phyloP scores from a whole-genome alignment of 2,113 vertebrate genomes.

The Vulpes vulpes region DNA sequence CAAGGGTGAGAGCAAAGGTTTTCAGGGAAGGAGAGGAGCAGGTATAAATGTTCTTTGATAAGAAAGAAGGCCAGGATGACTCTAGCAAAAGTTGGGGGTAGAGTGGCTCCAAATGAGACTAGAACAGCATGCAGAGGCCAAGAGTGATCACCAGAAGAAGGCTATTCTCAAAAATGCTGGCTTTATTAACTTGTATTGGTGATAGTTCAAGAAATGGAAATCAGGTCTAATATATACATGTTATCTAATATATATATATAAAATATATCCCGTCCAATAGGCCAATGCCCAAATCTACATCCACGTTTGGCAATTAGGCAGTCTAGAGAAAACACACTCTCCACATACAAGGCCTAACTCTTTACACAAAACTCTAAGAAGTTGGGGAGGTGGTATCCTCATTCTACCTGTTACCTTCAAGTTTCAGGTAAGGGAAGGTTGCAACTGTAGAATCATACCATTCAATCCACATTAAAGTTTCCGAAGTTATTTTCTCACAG shows the following conservation, averaged over 20 bases:
- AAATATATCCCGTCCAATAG: background rate
- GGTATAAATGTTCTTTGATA: background rate
- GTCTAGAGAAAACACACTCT: background rate
- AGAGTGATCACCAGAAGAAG: background rate
- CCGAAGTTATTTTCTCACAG: background rate
- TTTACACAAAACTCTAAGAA: background rate
- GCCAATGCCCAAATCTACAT: background rate
- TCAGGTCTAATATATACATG: background rate
- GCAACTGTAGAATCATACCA: background rate
- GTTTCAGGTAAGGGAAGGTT: background rate
- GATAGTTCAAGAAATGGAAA: background rate
- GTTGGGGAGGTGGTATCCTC: too few relatives aligned
- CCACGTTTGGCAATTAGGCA: background rate
- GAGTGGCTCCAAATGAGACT: background rate
- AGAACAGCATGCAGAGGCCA: background rate
- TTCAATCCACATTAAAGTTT: background rate
- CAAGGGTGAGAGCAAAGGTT: background rate
- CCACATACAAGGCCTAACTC: background rate
- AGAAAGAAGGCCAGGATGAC: background rate
- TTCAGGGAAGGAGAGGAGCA: background rate
- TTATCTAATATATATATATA: background rate
- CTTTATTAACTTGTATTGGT: background rate
- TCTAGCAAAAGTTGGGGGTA: background rate
- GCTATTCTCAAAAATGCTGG: background rate
- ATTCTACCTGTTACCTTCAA: background rate